Evolutionary conservation across 1,140 invertebrate genomes (phyloP).

Genomic region (Diorhabda carinulata): DNA sequence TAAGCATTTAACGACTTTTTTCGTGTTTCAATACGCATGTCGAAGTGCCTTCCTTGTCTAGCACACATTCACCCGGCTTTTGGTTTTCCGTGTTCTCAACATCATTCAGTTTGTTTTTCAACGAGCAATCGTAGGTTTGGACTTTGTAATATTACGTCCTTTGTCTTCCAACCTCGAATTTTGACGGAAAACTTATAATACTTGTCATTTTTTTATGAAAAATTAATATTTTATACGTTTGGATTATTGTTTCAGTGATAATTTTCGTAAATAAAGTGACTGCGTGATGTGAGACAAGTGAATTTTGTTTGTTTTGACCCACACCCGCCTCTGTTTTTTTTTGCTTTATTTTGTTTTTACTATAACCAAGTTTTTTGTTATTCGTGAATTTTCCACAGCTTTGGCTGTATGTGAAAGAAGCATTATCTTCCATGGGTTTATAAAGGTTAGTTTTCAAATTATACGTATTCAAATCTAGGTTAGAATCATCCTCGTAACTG

Average conservation of each 20-base stretch:
- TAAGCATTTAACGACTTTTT: not conserved
- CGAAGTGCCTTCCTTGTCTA: not conserved
- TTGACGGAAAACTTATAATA: not conserved
- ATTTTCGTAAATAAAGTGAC: not conserved
- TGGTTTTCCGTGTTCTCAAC: not conserved
- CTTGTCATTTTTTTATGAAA: not conserved
- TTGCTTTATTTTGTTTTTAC: not conserved
- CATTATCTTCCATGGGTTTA: not conserved
- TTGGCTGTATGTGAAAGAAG: not conserved
- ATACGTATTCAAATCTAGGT: no score
- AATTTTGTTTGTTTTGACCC: conserved; percentile 1
- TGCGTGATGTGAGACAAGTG: not conserved
- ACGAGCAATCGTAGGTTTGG: not conserved
- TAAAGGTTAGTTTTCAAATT: not conserved
- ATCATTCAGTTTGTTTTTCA: conserved; percentile 1
- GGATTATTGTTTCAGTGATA: not conserved
- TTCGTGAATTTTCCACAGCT: not conserved
- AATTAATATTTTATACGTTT: not conserved
- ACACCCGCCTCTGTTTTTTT: not conserved
- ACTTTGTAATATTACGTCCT: not conserved
- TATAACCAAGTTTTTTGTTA: not conserved
- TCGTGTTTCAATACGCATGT: not conserved
- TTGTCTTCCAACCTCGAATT: not conserved
- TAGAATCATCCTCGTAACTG: no score
- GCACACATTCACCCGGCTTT: not conserved